Base-by-base conservation (phyloP, 2,888 invertebrate species). In the Hyppa rectilinea region DNA sequence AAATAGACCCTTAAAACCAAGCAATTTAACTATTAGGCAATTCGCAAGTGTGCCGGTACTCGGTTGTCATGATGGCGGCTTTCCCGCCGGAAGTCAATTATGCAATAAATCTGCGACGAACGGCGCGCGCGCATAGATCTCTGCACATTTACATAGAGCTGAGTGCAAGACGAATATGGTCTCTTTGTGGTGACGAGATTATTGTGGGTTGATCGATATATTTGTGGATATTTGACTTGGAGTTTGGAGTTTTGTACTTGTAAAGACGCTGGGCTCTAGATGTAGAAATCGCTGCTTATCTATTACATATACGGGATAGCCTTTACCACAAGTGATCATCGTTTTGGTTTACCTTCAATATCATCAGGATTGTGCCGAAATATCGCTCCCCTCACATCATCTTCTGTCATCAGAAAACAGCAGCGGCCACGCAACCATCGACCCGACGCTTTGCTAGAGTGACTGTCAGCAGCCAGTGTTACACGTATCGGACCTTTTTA, bases 1-100 rank as follows among this genome's bases (percentile, higher is more conserved):
- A 38, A 70, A 43, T n/a, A 52, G 20, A 23, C 14, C 45, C 45
- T 76, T 75, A 49, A 67, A 70, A 60, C 60, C 38, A 63, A 50
- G 45, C 52, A 67, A 71, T 79, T 72, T 78, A 69, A 75, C 70
- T 68, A 71, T 81, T 82, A 73, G 60, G 63, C 78, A 70, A 81
- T 75, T 72, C 62, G 83, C 71, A 81, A 81, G 69, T 74, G 78
- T 83, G 78, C 72, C 73, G 78, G 71, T 56, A 56, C 64, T 47
- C 36, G 45, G 40, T 71, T 80, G 71, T 69, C 86, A 84, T 81
- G 84, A 85, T 86, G 87, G 80, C 85, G 85, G 78, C 81, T 75
- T 77, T 77, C 80, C 84, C 88, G 82, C 82, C 89, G 90, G 90
- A 90, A 89, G 83, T 85, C 88, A 86, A 90, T 90, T 89, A 89